phyloP scores from a whole-genome alignment of 2,888 invertebrate species.

The Neria commutata region DNA sequence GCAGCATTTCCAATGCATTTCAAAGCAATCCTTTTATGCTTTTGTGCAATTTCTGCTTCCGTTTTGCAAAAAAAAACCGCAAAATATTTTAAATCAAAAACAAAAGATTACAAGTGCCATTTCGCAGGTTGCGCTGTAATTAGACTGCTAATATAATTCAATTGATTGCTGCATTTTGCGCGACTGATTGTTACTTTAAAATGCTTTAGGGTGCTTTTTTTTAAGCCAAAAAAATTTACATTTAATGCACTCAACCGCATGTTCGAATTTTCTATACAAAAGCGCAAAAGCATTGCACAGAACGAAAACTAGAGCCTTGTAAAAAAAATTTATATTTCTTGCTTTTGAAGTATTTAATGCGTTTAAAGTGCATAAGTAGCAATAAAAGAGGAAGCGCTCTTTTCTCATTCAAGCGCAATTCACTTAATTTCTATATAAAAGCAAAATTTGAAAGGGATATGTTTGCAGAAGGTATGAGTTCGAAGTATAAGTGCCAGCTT shows the following conservation, averaged over 20 bases:
- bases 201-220: constrained; percentile 21
- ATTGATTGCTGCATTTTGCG: background rate
- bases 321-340: background rate
- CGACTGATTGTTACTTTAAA: background rate
- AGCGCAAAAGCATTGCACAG: constrained; percentile 28
- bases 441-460: too few species aligned
- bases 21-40: background rate
- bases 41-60: background rate
- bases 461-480: too few species aligned
- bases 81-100: background rate
- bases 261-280: constrained; percentile 33
- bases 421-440: too few species aligned
- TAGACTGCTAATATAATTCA: background rate
- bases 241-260: constrained; percentile 41
- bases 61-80: too few species aligned
- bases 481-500: too few species aligned
- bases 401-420: too few species aligned
- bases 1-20: too few species aligned
- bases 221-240: constrained; percentile 18
- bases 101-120: too few species aligned
- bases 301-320: background rate
- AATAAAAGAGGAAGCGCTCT: too few species aligned
- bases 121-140: background rate
- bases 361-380: constrained; percentile 1
- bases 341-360: constrained; percentile 3